These are phyloP conservation scores for Nyctibius bracteatus DNA, from an alignment of 2,113 vertebrate genomes.

Conservation along the genomic window DNA sequence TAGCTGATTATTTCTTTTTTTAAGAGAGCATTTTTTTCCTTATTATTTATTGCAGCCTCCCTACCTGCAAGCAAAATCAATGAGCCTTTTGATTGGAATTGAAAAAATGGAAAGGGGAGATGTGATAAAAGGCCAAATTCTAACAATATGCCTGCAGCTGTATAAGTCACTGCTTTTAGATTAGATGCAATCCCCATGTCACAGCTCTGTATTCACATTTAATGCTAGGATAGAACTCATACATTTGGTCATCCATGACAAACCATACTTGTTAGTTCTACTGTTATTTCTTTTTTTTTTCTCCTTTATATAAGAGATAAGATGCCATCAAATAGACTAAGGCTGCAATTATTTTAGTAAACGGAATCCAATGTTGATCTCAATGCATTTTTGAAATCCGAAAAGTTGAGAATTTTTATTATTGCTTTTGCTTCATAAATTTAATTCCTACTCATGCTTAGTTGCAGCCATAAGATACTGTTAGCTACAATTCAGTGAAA, in stretches of 20 bases:
- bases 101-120: neutral
- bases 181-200: neutral
- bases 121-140: neutral
- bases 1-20: constrained; percentile 3
- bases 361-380: neutral
- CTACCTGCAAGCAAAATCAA: constrained; percentile 26
- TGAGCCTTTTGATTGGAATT: constrained; percentile 27
- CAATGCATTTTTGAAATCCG: constrained; percentile 2
- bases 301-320: neutral
- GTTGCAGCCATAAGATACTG: neutral
- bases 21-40: neutral
- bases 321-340: neutral
- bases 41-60: constrained; percentile 10
- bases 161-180: constrained; percentile 36
- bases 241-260: neutral
- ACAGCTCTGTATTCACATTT: constrained; percentile 15
- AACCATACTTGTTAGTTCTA: neutral
- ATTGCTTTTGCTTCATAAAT: neutral
- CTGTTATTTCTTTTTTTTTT: neutral
- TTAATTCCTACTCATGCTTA: neutral
- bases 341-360: constrained; percentile 31
- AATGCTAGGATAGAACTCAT: neutral
- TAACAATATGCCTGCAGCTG: neutral
- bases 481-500: constrained; percentile 16
- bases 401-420: constrained; percentile 1